phyloP scores from a whole-genome alignment of 2,113 vertebrate species.

The Brachypteracias leptosomus region DNA sequence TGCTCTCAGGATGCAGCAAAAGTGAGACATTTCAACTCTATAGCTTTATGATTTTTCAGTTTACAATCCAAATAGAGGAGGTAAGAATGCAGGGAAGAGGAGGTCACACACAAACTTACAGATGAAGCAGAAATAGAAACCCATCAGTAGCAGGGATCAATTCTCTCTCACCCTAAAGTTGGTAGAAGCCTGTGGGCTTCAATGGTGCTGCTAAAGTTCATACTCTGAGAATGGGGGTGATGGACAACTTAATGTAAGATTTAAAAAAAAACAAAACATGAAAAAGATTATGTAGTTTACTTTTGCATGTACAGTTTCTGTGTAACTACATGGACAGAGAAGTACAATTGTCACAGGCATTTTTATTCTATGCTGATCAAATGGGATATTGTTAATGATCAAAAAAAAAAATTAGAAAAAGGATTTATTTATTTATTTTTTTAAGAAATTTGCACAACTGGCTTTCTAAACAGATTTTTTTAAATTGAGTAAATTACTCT shows the following conservation, averaged over 20 bases:
- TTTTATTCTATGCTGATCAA: neutral
- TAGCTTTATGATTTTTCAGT: neutral
- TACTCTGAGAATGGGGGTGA: neutral
- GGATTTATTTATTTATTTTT: neutral
- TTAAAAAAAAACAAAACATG: neutral
- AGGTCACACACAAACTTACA: neutral
- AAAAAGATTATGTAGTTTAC: neutral
- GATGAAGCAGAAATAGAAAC: neutral
- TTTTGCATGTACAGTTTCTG: neutral
- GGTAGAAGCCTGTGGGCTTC: neutral
- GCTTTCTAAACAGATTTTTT: neutral
- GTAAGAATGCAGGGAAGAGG: neutral
- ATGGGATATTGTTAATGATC: neutral
- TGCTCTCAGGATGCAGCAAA: neutral
- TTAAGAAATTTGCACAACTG: neutral
- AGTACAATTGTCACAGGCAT: neutral
- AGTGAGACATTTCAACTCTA: neutral
- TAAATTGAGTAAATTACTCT: constrained; percentile 12
- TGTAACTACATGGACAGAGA: neutral
- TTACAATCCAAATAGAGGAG: neutral
- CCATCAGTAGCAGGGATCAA: neutral
- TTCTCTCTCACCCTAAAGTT: neutral
- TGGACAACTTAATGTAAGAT: neutral
- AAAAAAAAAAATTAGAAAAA: neutral
- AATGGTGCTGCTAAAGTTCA: neutral